A percentile compares a stretch with the other conserved stretches of the same genome.
Evolutionary conservation across 2,888 invertebrate species (phyloP).

Genomic region (Elmis aenea): DNA sequence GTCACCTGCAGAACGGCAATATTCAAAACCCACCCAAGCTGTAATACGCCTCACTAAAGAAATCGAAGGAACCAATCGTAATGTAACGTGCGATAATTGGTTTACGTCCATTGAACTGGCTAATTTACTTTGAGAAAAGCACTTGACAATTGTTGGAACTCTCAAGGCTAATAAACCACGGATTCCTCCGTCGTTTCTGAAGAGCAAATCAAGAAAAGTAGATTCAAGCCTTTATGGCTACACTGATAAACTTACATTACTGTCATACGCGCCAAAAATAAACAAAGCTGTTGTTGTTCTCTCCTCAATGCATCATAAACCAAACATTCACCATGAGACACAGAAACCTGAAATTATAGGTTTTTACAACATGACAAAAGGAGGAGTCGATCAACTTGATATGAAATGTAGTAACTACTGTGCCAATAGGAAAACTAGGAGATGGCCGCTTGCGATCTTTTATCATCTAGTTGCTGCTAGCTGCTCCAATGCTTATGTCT

Average conservation of each 20-base stretch:
- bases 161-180: slow-evolving; percentile 14
- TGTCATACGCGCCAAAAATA: neutral
- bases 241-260: neutral
- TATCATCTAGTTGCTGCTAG: too few relatives aligned
- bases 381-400: too few relatives aligned
- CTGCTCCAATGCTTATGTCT: too few relatives aligned
- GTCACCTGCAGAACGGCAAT: slow-evolving; percentile 1
- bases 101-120: slow-evolving; percentile 22
- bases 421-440: too few relatives aligned
- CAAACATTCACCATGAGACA: neutral
- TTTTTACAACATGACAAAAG: too few relatives aligned
- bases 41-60: slow-evolving; percentile 13
- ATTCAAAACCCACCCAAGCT: too few relatives aligned
- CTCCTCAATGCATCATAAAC: slow-evolving; percentile 5
- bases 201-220: slow-evolving; percentile 9
- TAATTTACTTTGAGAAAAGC: slow-evolving; percentile 14
- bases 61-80: slow-evolving; percentile 22
- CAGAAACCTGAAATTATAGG: too few relatives aligned
- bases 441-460: too few relatives aligned
- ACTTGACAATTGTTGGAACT: slow-evolving; percentile 24
- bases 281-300: slow-evolving; percentile 4
- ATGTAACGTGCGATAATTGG: slow-evolving; percentile 31
- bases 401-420: too few relatives aligned
- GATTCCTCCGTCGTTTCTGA: slow-evolving; percentile 21
- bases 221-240: slow-evolving; percentile 1